Conservation (phyloP, 2,888 invertebrate species). For the Lottia scabra region DNA sequence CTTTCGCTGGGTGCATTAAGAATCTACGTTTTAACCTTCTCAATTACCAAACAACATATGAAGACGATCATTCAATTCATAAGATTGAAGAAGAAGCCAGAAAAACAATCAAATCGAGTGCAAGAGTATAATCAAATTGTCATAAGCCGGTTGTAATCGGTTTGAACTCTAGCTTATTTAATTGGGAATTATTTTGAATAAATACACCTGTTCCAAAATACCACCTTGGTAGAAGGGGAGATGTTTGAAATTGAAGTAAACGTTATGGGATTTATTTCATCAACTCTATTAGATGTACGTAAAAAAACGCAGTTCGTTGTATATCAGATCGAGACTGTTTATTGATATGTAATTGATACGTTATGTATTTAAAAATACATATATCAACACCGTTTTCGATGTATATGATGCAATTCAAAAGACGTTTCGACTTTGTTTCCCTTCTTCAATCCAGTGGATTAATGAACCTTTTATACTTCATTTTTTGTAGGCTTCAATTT, state of each 20-base stretch:
- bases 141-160: neutral
- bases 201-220: neutral
- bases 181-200: neutral
- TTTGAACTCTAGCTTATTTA: slow-evolving; percentile 5
- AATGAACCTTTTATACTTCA: too few species aligned
- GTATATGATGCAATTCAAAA: too few species aligned
- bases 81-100: neutral
- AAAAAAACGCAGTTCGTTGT: neutral
- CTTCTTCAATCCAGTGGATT: too few species aligned
- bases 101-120: slow-evolving; percentile 1
- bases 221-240: neutral
- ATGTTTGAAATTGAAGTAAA: neutral
- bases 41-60: neutral
- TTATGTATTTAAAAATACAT: too few species aligned
- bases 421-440: too few species aligned
- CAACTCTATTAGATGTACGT: too few species aligned
- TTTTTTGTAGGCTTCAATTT: too few species aligned
- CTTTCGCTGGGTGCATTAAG: too few species aligned
- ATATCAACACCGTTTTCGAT: too few species aligned
- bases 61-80: slow-evolving; percentile 1
- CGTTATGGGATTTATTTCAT: too few species aligned
- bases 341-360: too few species aligned
- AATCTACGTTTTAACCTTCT: too few species aligned
- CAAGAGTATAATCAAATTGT: slow-evolving; percentile 7
- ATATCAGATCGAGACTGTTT: neutral